These are phyloP conservation scores for Holothuria leucospilota DNA, from an alignment of 53 echinoderm and acorn worm genomes.

Conservation along the genomic window DNA sequence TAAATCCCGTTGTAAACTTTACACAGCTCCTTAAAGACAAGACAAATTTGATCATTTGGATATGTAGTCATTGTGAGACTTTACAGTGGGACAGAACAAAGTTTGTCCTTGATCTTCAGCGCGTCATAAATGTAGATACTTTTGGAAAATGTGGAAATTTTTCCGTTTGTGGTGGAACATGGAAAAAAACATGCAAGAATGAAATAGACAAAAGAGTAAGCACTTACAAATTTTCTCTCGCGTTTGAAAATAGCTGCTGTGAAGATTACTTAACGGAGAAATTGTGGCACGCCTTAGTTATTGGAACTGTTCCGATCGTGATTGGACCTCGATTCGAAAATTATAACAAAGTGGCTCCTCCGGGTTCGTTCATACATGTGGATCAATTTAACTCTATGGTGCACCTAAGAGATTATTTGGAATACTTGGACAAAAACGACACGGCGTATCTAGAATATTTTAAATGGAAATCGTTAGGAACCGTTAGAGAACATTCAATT, in stretches of 20 bases:
- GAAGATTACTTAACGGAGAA: neutral
- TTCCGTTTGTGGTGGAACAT: neutral
- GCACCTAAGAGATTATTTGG: no score
- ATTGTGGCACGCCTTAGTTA: neutral
- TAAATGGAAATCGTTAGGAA: neutral
- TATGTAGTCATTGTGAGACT: neutral
- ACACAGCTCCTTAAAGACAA: no score
- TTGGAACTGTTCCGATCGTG: slow-evolving; percentile 23
- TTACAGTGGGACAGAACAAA: slow-evolving; percentile 35
- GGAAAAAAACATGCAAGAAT: neutral
- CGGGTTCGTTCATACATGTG: no score
- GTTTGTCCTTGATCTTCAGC: slow-evolving; percentile 18
- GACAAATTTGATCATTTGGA: no score
- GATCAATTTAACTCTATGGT: no score
- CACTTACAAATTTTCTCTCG: neutral
- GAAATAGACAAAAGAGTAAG: slow-evolving; percentile 10
- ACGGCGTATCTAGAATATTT: no score
- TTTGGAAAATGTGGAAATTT: neutral
- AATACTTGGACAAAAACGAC: neutral
- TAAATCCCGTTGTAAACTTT: no score
- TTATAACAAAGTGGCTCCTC: neutral
- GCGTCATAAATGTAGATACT: neutral
- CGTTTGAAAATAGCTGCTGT: slow-evolving; percentile 29
- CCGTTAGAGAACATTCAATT: slow-evolving; percentile 7
- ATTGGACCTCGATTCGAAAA: slow-evolving; percentile 35